Evolutionary conservation across 2,888 invertebrate genomes (phyloP), one percentile per base, ranked within the genome.

Genomic region (Morpho helenor): DNA sequence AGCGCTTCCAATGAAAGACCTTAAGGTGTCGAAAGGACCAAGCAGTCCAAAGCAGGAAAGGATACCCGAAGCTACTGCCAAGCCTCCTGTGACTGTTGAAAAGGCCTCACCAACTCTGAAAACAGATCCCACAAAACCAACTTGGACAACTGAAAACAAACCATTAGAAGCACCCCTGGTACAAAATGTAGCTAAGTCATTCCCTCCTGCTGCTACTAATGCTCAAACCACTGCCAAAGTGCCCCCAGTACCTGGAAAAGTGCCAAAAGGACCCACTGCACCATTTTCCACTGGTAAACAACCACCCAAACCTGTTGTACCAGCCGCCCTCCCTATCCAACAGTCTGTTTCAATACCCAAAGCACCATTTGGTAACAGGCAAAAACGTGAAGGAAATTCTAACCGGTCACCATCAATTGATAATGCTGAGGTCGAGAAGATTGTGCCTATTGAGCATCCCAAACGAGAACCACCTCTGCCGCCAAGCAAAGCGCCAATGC

Each of bases 401-500:
- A 84, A 84, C 61, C 80, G 88, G 31, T 85, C 89, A 0, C 88
- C 88, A 2, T 82, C 85, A 0, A 82, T 69, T 58, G 89, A 87
- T 43, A 78, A 68, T 43, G 68, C 70, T 4, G 86, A 86, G 39
- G 72, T 60, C 56, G 70, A 70, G 23, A 88, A 80, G 56, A 78
- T 72, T 62, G 66, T 68, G 7, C 56, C 60, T 4, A 49, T 65
- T 6, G 82, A 88, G 40, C 87, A 87, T 62, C 52, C 68, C 0
- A 88, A 87, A 59, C 84, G 85, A 16, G 85, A 84, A 59, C 81
- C 87, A 52, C 81, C 86, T 1, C 71, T 84, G 50, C 84, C 88
- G 64, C 80, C 89, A 6, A 89, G 89, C 71, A 90, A 89, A 66
- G 88, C 84, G 2, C 89, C 83, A 31, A 91, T 87, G 85, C 87